phyloP scores from a whole-genome alignment of 2,888 invertebrate genomes.

The Tipula unca region DNA sequence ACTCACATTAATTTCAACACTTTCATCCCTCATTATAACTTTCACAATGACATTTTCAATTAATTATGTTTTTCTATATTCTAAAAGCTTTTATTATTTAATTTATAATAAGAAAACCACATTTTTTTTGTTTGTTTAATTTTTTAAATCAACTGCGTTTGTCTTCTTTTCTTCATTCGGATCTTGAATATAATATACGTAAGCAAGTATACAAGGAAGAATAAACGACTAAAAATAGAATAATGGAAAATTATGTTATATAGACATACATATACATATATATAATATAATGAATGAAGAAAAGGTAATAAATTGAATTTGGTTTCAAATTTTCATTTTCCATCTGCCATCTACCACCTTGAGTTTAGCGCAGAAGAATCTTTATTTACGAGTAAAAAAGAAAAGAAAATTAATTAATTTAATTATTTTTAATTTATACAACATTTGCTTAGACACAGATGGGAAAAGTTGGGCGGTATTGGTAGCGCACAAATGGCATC shows the following conservation, averaged over 20 bases:
- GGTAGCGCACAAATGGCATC: neutral
- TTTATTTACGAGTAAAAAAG: neutral
- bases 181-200: neutral
- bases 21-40: neutral
- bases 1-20: no score
- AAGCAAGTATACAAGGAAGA: neutral
- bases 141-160: neutral
- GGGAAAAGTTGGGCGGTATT: neutral
- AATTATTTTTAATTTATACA: neutral
- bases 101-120: neutral
- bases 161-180: neutral
- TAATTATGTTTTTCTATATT: neutral
- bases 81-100: neutral
- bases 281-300: neutral
- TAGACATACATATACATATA: neutral
- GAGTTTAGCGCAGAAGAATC: neutral
- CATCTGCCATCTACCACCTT: neutral
- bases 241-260: neutral
- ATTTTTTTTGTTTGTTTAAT: no score
- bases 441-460: neutral
- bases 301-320: neutral
- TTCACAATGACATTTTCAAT: neutral
- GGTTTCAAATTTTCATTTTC: neutral
- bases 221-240: neutral
- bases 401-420: neutral